Percentiles rank a stretch among this genome's conserved stretches.
Evolutionary conservation across 2,888 invertebrate genomes (phyloP).

Genomic region (Lacanobia wlatinum): DNA sequence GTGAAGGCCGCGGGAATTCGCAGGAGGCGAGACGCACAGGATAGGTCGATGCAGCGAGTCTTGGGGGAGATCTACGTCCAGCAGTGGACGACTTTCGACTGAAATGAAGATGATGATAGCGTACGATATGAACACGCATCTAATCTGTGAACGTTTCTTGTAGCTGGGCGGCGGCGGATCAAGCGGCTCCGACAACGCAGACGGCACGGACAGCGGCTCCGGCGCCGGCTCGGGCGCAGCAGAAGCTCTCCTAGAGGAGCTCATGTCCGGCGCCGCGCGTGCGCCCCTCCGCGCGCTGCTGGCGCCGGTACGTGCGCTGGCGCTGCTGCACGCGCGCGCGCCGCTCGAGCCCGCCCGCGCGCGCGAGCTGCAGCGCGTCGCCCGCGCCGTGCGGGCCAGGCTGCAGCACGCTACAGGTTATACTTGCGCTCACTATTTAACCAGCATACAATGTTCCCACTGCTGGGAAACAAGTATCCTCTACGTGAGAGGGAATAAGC

Average conservation of each 20-base stretch:
- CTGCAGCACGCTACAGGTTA: conserved; percentile 46
- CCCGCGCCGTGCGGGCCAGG: conserved; percentile 23
- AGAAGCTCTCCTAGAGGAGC: conserved; percentile 78
- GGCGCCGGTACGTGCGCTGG: conserved; percentile 79
- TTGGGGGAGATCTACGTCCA: no score
- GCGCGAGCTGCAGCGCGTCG: conserved; percentile 22
- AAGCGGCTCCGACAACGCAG: conserved; percentile 35
- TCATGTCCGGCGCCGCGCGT: conserved; percentile 64
- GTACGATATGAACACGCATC: no score
- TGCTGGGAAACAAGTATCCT: no score
- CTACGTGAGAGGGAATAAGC: no score
- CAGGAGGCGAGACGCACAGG: no score
- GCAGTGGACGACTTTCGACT: no score
- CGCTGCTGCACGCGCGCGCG: conserved; percentile 70
- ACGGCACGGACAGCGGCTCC: conserved; percentile 66
- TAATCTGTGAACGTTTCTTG: conserved; percentile 8
- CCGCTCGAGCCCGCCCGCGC: conserved; percentile 65
- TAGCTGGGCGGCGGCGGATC: conserved; percentile 68
- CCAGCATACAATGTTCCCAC: no score
- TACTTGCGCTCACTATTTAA: no score
- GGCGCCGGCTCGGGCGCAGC: conserved; percentile 67
- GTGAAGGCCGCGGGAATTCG: no score
- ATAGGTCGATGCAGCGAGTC: no score
- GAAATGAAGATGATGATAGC: no score
- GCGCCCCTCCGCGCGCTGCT: conserved; percentile 71